Percentiles rank a stretch among this genome's conserved stretches.
These are phyloP conservation scores for Aurelia aurita DNA, from an alignment of 30 jellyfish, hydroid and myxozoan genomes.

Conservation along the genomic window DNA sequence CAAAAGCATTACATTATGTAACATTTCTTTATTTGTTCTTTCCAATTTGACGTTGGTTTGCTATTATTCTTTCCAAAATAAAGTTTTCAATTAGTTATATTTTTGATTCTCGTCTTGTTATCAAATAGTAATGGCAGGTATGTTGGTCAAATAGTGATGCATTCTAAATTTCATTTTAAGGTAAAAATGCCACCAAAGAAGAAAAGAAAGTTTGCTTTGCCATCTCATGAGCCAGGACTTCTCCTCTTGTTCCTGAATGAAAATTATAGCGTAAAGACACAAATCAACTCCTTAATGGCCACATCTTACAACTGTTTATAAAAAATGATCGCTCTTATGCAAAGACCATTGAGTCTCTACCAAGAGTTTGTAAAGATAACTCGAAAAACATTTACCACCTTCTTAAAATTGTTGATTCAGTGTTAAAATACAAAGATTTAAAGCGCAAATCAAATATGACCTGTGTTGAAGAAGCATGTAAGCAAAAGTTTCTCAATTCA, in stretches of 20 bases:
- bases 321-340: neutral
- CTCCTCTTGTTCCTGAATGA: neutral
- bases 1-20: too few species aligned
- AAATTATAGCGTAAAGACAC: neutral
- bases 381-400: neutral
- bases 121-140: too few species aligned
- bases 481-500: too few species aligned
- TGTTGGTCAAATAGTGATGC: too few species aligned
- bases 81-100: neutral
- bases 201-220: neutral
- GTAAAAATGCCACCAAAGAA: neutral
- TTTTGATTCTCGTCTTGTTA: too few species aligned
- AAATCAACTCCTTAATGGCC: neutral
- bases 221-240: neutral
- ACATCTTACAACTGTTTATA: neutral
- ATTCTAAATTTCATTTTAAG: too few species aligned
- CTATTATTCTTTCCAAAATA: neutral
- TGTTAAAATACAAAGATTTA: conserved; percentile 14
- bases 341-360: neutral
- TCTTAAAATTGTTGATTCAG: neutral
- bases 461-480: conserved; percentile 1
- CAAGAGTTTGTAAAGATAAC: neutral
- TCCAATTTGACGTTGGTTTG: neutral
- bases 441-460: conserved; percentile 14
- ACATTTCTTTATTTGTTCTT: too few species aligned